Evolutionary conservation across 2,888 invertebrate species (phyloP).

Genomic region (Herminia tarsipennalis): DNA sequence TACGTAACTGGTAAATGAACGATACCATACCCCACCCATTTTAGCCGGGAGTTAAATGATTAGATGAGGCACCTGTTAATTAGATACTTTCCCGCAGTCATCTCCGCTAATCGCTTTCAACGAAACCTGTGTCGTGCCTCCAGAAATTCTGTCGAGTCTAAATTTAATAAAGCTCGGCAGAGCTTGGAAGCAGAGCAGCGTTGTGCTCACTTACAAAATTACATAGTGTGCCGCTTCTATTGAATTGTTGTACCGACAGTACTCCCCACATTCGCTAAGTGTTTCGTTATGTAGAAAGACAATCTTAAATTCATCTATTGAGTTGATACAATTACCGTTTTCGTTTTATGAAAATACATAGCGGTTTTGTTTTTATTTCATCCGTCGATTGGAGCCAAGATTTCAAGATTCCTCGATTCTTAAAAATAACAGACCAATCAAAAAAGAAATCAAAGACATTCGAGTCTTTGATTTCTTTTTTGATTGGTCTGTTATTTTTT

Average conservation of each 20-base stretch:
- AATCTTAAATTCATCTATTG: background rate
- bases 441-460: no score
- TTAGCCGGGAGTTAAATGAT: no score
- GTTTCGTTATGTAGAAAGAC: constrained; percentile 12
- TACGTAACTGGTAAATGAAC: background rate
- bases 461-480: no score
- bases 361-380: no score
- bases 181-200: constrained; percentile 25
- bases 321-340: no score
- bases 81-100: background rate
- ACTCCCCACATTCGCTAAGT: constrained; percentile 7
- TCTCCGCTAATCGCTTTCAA: constrained; percentile 10
- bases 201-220: constrained; percentile 41
- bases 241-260: constrained; percentile 21
- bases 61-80: no score
- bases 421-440: no score
- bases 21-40: no score
- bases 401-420: no score
- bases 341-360: no score
- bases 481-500: no score
- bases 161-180: constrained; percentile 39
- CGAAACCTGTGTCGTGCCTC: background rate
- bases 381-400: no score
- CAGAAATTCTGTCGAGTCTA: constrained; percentile 32
- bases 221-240: constrained; percentile 30